Evolutionary conservation across 1,140 invertebrate genomes (phyloP).

Genomic region (Danaus melanippus): DNA sequence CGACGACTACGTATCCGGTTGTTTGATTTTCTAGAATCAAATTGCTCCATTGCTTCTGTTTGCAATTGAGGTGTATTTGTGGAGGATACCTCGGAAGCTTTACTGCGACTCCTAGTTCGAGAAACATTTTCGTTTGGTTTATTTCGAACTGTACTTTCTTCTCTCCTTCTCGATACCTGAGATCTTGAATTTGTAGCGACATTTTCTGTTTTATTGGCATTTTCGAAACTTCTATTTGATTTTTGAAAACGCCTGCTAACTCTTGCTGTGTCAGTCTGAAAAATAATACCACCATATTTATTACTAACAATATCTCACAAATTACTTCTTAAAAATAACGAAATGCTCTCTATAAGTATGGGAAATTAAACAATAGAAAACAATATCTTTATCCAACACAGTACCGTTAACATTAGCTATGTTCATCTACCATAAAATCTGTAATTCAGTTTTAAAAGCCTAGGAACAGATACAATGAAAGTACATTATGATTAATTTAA

Average conservation of each 20-base stretch:
- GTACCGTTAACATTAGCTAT: too few species aligned
- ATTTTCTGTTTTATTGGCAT: conserved; percentile 31
- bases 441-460: conserved; percentile 13
- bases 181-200: conserved; percentile 38
- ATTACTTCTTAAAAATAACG: too few species aligned
- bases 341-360: too few species aligned
- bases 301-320: too few species aligned
- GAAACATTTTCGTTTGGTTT: conserved; percentile 9
- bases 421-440: conserved; percentile 17
- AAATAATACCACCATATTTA: conserved; percentile 13
- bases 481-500: conserved; percentile 19
- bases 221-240: conserved; percentile 27
- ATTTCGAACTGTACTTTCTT: conserved; percentile 33
- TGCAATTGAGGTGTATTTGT: conserved; percentile 26
- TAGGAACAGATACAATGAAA: conserved; percentile 22
- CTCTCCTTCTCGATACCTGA: conserved; percentile 40
- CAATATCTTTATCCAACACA: too few species aligned
- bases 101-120: conserved; percentile 42
- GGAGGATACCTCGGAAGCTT: conserved; percentile 22
- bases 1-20: conserved; percentile 39
- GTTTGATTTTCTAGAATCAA: conserved; percentile 49
- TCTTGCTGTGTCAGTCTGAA: conserved; percentile 48
- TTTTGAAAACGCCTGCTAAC: conserved; percentile 40
- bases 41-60: conserved; percentile 41
- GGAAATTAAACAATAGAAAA: too few species aligned